Percentiles rank a stretch among this genome's conserved stretches.
Conservation (phyloP, 2,797 vertebrate species). For the Chelidonichthys spinosus region DNA sequence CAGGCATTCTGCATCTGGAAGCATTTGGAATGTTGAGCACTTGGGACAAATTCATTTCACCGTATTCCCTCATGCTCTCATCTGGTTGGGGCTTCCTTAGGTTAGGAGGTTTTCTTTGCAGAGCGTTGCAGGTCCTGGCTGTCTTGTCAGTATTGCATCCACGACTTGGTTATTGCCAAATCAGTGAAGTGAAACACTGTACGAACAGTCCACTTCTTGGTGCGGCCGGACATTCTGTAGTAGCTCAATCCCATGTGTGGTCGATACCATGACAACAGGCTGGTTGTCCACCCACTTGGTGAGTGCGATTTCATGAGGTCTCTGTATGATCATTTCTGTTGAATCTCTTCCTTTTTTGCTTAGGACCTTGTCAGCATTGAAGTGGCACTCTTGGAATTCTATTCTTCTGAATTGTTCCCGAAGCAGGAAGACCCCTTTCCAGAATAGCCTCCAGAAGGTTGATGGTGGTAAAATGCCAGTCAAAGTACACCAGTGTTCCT, state of each 20-base stretch:
- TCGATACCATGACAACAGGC: conserved; percentile 15
- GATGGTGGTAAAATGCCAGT: conserved; percentile 3
- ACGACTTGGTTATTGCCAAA: conserved; percentile 3
- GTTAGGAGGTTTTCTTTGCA: background rate
- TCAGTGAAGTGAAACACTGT: background rate
- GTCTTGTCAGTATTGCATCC: background rate
- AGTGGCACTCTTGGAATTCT: background rate
- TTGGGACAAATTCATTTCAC: background rate
- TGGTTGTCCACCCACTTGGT: conserved; percentile 23
- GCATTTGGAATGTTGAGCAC: background rate
- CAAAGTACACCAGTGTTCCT: conserved; percentile 5
- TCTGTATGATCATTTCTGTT: conserved; percentile 10
- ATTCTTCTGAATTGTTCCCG: conserved; percentile 23
- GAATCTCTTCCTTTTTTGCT: conserved; percentile 4
- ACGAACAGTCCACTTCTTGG: background rate
- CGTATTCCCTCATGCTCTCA: background rate
- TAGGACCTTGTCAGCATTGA: conserved; percentile 9
- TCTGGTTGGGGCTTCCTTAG: background rate
- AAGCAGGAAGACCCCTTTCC: conserved; percentile 7
- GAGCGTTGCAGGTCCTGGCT: conserved; percentile 1
- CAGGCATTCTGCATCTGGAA: background rate
- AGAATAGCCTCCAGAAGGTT: background rate
- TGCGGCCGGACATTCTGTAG: background rate
- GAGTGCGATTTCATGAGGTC: conserved; percentile 6
- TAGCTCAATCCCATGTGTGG: conserved; percentile 4